Conservation (phyloP, 2,113 vertebrate species). For the Okapia johnstoni region DNA sequence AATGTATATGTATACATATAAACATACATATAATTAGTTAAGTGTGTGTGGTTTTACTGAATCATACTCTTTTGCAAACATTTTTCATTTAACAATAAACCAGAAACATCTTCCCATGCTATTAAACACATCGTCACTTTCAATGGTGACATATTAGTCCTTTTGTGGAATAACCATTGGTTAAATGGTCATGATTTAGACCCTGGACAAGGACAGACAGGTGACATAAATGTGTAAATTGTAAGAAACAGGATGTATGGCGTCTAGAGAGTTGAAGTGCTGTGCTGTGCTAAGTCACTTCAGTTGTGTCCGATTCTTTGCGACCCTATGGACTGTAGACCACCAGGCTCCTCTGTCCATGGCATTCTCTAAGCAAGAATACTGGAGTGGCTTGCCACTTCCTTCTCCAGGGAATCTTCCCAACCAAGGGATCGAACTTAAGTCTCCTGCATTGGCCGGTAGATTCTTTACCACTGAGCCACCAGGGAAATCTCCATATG, state of each 20-base stretch:
- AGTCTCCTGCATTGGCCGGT: background rate
- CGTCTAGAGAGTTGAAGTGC: background rate
- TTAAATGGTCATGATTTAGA: background rate
- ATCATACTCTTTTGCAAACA: background rate
- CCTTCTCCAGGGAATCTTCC: background rate
- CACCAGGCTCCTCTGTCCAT: background rate
- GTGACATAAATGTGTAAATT: background rate
- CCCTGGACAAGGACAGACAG: background rate
- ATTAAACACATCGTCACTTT: background rate
- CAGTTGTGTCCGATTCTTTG: background rate
- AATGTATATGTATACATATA: background rate
- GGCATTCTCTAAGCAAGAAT: background rate
- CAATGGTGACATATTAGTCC: background rate
- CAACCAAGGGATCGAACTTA: background rate
- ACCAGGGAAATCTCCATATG: background rate
- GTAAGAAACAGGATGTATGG: background rate
- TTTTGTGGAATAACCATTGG: background rate
- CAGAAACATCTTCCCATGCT: background rate
- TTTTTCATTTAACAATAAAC: background rate
- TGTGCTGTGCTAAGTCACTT: background rate
- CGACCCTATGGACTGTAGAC: background rate
- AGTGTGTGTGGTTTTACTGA: background rate
- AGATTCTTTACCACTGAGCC: background rate
- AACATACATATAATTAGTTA: background rate
- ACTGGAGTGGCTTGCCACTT: background rate